Percentiles rank a stretch among this genome's conserved stretches.
phyloP scores from a whole-genome alignment of 1,140 invertebrate genomes.

The Leptoteleia sp. region DNA sequence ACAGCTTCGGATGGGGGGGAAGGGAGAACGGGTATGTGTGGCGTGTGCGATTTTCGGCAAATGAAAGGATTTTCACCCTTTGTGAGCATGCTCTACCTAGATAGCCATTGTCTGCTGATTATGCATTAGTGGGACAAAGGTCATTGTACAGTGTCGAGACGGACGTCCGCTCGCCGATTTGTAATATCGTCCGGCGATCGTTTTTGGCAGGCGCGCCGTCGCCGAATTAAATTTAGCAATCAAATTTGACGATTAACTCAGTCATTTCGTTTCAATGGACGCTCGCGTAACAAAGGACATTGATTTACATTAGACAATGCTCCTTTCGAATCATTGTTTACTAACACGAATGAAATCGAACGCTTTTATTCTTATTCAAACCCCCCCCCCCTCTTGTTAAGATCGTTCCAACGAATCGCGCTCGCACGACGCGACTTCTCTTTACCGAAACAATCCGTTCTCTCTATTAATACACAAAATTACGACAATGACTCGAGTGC shows the following conservation, averaged over 20 bases:
- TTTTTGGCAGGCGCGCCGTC: too few relatives aligned
- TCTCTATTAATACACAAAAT: slow-evolving; percentile 14
- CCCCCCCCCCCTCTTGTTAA: slow-evolving; percentile 10
- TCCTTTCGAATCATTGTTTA: slow-evolving; percentile 38
- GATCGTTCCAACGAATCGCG: slow-evolving; percentile 28
- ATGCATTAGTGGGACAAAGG: slow-evolving; percentile 41
- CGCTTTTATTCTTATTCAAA: slow-evolving; percentile 18
- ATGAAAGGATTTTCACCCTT: slow-evolving; percentile 36
- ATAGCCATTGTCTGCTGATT: slow-evolving; percentile 41
- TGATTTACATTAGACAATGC: slow-evolving; percentile 29
- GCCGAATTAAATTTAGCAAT: neutral
- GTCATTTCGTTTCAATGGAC: slow-evolving; percentile 3
- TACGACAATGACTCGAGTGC: slow-evolving; percentile 3
- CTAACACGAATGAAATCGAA: slow-evolving; percentile 19
- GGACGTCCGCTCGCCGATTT: neutral
- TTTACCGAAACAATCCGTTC: slow-evolving; percentile 13
- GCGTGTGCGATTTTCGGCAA: slow-evolving; percentile 19
- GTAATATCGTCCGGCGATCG: neutral
- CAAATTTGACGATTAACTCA: slow-evolving; percentile 15
- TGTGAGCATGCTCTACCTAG: slow-evolving; percentile 28
- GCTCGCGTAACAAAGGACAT: slow-evolving; percentile 25
- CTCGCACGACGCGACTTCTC: slow-evolving; percentile 16
- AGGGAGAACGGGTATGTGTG: neutral
- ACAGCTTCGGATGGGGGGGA: neutral
- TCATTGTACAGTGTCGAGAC: slow-evolving; percentile 35